Conservation (phyloP, 2,113 vertebrate species). For the Malurus cyaneus region DNA sequence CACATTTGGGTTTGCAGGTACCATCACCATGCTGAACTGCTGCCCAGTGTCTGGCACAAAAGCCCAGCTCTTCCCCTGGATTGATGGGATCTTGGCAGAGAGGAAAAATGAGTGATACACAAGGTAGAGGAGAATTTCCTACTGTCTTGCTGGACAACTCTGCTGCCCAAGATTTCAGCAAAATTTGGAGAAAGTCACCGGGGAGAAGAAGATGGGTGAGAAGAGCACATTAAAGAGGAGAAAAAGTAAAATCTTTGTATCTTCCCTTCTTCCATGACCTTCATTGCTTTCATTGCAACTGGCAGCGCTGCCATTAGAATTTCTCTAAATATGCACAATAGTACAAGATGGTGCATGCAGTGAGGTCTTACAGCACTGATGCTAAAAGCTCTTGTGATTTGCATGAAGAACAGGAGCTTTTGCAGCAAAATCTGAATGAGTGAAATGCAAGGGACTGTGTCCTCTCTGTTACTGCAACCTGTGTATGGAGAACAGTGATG, state of each 20-base stretch:
- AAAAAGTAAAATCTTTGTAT: background rate
- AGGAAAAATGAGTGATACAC: background rate
- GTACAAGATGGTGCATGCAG: fast-evolving
- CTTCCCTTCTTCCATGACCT: background rate
- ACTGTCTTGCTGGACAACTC: background rate
- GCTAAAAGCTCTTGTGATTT: background rate
- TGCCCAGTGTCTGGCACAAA: background rate
- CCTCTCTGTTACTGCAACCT: background rate
- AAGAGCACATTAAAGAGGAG: background rate
- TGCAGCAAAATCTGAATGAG: background rate
- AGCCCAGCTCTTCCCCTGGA: background rate
- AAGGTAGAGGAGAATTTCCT: background rate
- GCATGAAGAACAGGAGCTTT: background rate
- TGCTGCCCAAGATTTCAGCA: background rate
- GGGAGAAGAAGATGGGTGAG: background rate
- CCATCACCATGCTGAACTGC: background rate
- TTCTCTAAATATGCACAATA: background rate
- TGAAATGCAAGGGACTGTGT: background rate
- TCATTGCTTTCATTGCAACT: background rate
- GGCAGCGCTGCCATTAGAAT: background rate
- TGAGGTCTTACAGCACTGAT: background rate
- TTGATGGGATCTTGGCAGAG: background rate
- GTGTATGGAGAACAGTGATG: background rate
- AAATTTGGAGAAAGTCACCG: background rate
- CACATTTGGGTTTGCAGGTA: background rate